A percentile compares a stretch with the other conserved stretches of the same genome.
Evolutionary conservation across 2,888 invertebrate species (phyloP).

Genomic region (Drosophila hawaiiensis): DNA sequence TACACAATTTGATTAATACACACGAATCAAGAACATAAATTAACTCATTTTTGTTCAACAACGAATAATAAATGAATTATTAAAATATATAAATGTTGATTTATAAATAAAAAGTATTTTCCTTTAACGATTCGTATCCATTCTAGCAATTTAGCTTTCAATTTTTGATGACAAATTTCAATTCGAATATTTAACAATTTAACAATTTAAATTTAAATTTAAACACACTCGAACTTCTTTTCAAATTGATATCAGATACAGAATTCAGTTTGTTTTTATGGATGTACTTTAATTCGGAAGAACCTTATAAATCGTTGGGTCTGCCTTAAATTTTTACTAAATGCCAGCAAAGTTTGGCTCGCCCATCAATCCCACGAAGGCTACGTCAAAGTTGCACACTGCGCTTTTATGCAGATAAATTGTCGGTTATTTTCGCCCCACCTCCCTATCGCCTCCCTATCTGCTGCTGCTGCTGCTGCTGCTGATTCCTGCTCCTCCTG

Average conservation of each 20-base stretch:
- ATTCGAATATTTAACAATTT: not conserved
- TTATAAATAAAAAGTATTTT: not conserved
- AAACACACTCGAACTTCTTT: not conserved
- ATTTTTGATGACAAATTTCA: not conserved
- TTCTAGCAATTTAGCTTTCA: not conserved
- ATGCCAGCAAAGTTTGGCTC: conserved; percentile 68
- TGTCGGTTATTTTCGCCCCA: conserved; percentile 72
- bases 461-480: not conserved
- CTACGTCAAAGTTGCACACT: conserved; percentile 78
- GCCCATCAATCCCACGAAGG: conserved; percentile 72
- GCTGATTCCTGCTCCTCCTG: not conserved
- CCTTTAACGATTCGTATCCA: not conserved
- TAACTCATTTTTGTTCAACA: not conserved
- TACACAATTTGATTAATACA: not conserved
- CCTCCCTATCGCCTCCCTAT: not conserved
- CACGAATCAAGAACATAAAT: not conserved
- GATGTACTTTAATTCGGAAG: conserved; percentile 16
- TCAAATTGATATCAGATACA: not conserved
- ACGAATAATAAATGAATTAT: not conserved
- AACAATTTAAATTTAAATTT: not conserved
- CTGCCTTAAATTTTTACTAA: conserved; percentile 48
- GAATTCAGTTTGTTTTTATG: not conserved
- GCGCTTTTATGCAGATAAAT: conserved; percentile 81
- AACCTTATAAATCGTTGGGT: conserved; percentile 21
- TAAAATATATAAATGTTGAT: not conserved